These are phyloP conservation scores for Muscidifurax raptorellus DNA, from an alignment of 1,140 invertebrate species.

Conservation along the genomic window DNA sequence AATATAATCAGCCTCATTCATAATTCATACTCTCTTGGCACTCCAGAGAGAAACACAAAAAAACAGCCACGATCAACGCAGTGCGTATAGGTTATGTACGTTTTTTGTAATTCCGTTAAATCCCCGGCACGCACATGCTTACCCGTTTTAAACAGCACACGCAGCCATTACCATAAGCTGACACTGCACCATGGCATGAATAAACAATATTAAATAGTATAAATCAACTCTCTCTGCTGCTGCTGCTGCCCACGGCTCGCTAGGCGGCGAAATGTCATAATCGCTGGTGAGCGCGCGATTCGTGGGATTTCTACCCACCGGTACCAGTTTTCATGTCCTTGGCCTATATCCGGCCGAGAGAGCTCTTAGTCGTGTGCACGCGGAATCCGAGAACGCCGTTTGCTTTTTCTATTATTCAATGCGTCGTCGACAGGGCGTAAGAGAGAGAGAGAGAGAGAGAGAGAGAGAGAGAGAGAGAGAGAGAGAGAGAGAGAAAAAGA, in stretches of 20 bases:
- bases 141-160: neutral
- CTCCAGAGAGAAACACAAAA: neutral
- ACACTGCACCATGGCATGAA: constrained; percentile 25
- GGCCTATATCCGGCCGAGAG: constrained; percentile 60
- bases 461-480: no score
- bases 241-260: constrained; percentile 4
- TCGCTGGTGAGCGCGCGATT: constrained; percentile 54
- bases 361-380: constrained; percentile 23
- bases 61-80: no score
- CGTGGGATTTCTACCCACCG: constrained; percentile 66
- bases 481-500: no score
- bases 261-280: constrained; percentile 60
- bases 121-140: neutral
- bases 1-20: neutral
- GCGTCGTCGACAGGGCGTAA: neutral
- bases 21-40: neutral
- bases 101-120: neutral
- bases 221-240: neutral
- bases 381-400: constrained; percentile 33
- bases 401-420: constrained; percentile 46
- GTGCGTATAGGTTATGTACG: neutral
- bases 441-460: neutral
- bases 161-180: constrained; percentile 5
- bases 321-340: constrained; percentile 64
- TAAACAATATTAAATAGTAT: constrained; percentile 23